Evolutionary conservation across 2,797 vertebrate species (phyloP).

Genomic region (Microctenopoma lineatum): DNA sequence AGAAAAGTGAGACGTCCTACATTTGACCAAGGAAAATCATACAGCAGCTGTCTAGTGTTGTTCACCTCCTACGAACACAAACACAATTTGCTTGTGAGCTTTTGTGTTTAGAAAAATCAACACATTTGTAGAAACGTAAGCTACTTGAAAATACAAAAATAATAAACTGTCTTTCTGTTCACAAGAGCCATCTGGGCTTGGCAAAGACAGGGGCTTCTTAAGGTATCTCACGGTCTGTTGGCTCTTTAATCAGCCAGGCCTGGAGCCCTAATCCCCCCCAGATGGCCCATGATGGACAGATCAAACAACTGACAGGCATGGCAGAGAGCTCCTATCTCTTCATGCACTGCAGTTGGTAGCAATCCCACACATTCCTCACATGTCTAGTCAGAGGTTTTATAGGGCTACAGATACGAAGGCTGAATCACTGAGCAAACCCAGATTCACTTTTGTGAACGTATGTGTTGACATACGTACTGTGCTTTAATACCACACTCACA

Average conservation of each 20-base stretch:
- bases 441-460: slow-evolving; percentile 42
- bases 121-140: slow-evolving; percentile 8
- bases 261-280: slow-evolving; percentile 76
- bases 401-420: slow-evolving; percentile 34
- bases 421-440: slow-evolving; percentile 61
- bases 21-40: slow-evolving; percentile 91
- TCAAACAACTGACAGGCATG: slow-evolving; percentile 76
- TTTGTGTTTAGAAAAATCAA: too few species aligned
- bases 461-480: slow-evolving; percentile 31
- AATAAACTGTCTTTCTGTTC: slow-evolving; percentile 50
- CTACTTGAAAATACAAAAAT: slow-evolving; percentile 29
- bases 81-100: neutral
- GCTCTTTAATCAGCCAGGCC: slow-evolving; percentile 74
- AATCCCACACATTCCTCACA: slow-evolving; percentile 80
- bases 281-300: slow-evolving; percentile 79
- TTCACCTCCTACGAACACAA: slow-evolving; percentile 86
- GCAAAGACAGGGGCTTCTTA: slow-evolving; percentile 52
- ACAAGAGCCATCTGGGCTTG: slow-evolving; percentile 66
- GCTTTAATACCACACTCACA: slow-evolving; percentile 51
- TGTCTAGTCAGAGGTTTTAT: slow-evolving; percentile 54
- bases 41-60: slow-evolving; percentile 87
- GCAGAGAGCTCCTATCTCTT: slow-evolving; percentile 73
- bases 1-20: slow-evolving; percentile 91
- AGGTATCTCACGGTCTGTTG: slow-evolving; percentile 71
- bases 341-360: slow-evolving; percentile 62